Evolutionary conservation across 2,113 vertebrate species (phyloP).

Genomic region (Zonotrichia leucophrys): DNA sequence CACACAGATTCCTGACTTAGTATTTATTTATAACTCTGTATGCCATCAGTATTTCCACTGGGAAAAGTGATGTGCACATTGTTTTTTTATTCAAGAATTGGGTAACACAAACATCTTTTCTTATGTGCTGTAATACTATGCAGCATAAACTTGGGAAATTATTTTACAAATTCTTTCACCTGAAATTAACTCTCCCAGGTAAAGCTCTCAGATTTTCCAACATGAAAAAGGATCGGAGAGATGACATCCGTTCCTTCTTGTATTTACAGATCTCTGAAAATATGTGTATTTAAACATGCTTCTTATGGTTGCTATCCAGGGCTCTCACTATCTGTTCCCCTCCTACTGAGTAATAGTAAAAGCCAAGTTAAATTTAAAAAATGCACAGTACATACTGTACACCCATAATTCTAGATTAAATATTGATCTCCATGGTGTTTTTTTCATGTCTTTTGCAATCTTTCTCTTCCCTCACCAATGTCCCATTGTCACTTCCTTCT

Average conservation of each 20-base stretch:
- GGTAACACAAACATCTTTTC: background rate
- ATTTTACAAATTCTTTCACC: slow-evolving; percentile 17
- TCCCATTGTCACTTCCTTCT: background rate
- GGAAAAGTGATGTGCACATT: background rate
- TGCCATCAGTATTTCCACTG: slow-evolving; percentile 53
- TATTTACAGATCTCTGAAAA: slow-evolving; percentile 35
- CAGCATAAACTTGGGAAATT: background rate
- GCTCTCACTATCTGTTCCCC: slow-evolving; percentile 30
- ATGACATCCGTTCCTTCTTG: background rate
- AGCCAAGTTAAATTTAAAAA: slow-evolving; percentile 64
- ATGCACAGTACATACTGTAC: slow-evolving; percentile 57
- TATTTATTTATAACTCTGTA: slow-evolving; percentile 39
- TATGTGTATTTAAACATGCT: slow-evolving; percentile 29
- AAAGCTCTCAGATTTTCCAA: background rate
- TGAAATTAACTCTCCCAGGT: slow-evolving; percentile 27
- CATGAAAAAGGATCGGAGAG: slow-evolving; percentile 4
- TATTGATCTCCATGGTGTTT: slow-evolving; percentile 55
- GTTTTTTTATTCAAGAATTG: background rate
- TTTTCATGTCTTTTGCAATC: background rate
- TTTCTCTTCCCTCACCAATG: background rate
- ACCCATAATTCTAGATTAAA: slow-evolving; percentile 61
- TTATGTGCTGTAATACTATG: background rate
- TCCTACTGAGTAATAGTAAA: slow-evolving; percentile 62
- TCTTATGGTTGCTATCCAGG: slow-evolving; percentile 48
- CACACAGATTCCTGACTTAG: slow-evolving; percentile 35